A percentile compares a stretch with the other conserved stretches of the same genome.
These are phyloP conservation scores for Diadumene lineata DNA, from an alignment of 92 coral and sea anemone species.

Conservation along the genomic window DNA sequence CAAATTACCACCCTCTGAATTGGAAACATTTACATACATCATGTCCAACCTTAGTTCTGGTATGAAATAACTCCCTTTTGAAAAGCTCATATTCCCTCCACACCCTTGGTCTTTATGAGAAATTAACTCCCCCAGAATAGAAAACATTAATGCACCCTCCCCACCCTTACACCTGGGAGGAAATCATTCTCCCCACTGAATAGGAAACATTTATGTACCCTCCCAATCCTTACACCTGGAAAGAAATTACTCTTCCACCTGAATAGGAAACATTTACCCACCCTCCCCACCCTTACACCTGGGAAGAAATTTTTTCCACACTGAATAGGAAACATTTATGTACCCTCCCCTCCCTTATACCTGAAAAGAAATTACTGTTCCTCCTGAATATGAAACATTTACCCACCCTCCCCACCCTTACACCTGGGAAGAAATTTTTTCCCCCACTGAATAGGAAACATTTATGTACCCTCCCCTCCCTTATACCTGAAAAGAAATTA, in stretches of 20 bases:
- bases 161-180: constrained; percentile 52
- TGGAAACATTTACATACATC: constrained; percentile 69
- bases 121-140: neutral
- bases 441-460: constrained; percentile 22
- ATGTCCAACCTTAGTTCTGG: constrained; percentile 94
- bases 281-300: constrained; percentile 91
- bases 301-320: constrained; percentile 51
- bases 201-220: constrained; percentile 71
- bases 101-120: constrained; percentile 84
- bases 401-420: constrained; percentile 84
- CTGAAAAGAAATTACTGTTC: constrained; percentile 47
- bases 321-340: constrained; percentile 18
- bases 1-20: neutral
- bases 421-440: constrained; percentile 88
- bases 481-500: constrained; percentile 55
- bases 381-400: constrained; percentile 36
- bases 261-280: constrained; percentile 52
- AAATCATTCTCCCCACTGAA: constrained; percentile 27
- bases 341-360: constrained; percentile 12
- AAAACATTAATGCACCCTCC: neutral
- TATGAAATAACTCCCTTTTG: constrained; percentile 4
- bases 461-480: neutral
- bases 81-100: constrained; percentile 74
- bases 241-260: neutral
- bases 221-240: constrained; percentile 95